Base-by-base conservation (phyloP, 2,113 vertebrate genomes). In the Pogonocichla stellata region DNA sequence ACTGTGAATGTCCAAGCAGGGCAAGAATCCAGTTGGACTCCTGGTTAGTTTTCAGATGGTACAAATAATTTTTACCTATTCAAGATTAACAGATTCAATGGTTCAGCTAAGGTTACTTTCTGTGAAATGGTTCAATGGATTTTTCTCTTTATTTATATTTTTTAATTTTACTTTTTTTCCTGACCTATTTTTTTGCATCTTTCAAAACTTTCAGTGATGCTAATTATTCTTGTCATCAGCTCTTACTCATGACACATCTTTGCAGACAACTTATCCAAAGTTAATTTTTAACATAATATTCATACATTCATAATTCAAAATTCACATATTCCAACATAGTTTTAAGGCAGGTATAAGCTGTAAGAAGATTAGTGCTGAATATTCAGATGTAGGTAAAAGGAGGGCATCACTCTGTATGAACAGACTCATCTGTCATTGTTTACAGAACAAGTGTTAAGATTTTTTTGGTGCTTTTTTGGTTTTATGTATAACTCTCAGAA, bases 151-250 rank as follows among this genome's bases (percentile, higher is more conserved):
- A 36, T 74, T 91, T 57, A n/a, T 72, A 75, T 82, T 93, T 86
- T 82, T 78, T 4, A 26, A 53, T 75, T 85, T 92, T 67, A 47
- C 29, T 93, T 83, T 74, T n/a, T 72, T 82, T 73, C 34, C 54
- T 93, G 48, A 54, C 71, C 71, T 92, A 58, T 19, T 73, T 79
- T 72, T 50, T 83, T 70, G 4, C 20, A 51, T 50, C 29, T 54
- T 93, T 93, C 64, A 80, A 31, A 58, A 75, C 80, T 72, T 90
- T 20, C n/a, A 51, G 11, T 90, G 93, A 95, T 51, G 34, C 38
- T 94, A 88, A 96, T 90, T 86, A 75, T 84, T 57, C 53, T 78
- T 95, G 95, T 88, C 95, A 90, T 79, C 61, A 79, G 45, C 57
- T 94, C 20, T 28, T 67, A 79, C 74, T 82, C 33, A 3, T 69